These are phyloP conservation scores for Neopelma chrysocephalum DNA, from an alignment of 2,797 vertebrate genomes.

Conservation along the genomic window DNA sequence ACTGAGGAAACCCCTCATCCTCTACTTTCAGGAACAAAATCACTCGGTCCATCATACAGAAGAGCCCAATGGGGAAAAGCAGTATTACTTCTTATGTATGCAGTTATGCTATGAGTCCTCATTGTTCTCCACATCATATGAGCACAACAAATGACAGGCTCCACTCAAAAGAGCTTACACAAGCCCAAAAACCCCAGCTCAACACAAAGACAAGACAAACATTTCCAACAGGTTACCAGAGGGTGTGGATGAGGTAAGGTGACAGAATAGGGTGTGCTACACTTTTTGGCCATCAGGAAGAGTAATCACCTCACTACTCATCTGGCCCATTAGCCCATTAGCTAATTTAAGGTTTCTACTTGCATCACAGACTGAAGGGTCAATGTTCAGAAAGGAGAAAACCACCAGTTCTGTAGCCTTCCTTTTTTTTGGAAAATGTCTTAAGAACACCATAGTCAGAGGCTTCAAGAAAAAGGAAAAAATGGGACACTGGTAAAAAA, in stretches of 20 bases:
- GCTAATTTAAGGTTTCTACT: conserved; percentile 40
- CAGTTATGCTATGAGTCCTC: fast-evolving
- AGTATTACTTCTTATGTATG: not conserved
- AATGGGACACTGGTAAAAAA: not conserved
- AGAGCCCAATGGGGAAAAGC: not conserved
- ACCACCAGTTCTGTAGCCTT: not conserved
- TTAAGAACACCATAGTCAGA: not conserved
- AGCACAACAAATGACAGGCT: not conserved
- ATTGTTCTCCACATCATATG: not conserved
- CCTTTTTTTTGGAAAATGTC: not conserved
- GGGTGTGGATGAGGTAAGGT: conserved; percentile 39
- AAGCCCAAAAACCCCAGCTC: not conserved
- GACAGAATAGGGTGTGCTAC: conserved; percentile 56
- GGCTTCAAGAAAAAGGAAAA: not conserved
- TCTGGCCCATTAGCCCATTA: not conserved
- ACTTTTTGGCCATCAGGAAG: conserved; percentile 40
- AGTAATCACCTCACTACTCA: conserved; percentile 44
- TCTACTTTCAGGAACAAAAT: not conserved
- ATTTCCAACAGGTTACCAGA: conserved; percentile 15
- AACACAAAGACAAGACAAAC: not conserved
- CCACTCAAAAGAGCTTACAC: not conserved
- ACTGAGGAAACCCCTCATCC: not conserved
- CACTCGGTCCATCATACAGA: not conserved
- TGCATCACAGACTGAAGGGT: conserved; percentile 30
- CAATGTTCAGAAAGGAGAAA: not conserved